A percentile compares a stretch with the other conserved stretches of the same genome.
These are phyloP conservation scores for Aphelenchoides besseyi DNA, from an alignment of 1,140 invertebrate species.

Conservation along the genomic window DNA sequence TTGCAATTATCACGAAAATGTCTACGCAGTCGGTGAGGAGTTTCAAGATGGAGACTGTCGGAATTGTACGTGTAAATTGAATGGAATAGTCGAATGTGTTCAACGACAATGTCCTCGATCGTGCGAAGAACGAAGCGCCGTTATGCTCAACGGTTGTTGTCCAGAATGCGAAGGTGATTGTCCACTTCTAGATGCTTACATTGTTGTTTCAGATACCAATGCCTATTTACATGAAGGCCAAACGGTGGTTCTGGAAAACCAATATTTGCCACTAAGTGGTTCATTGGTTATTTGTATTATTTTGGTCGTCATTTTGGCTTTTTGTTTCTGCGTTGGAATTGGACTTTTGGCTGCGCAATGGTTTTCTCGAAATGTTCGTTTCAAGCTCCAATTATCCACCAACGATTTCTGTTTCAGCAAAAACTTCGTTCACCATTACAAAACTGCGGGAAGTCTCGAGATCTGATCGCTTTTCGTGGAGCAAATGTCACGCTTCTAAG, in stretches of 20 bases:
- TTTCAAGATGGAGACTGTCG: neutral
- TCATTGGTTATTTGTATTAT: neutral
- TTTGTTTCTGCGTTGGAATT: neutral
- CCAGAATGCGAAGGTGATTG: neutral
- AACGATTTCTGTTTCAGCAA: constrained; percentile 1
- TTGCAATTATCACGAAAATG: constrained; percentile 1
- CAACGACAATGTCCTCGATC: neutral
- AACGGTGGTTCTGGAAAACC: constrained; percentile 4
- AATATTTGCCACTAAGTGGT: no score
- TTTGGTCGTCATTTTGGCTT: neutral
- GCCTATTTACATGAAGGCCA: constrained; percentile 7
- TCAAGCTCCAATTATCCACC: neutral
- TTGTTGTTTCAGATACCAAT: neutral
- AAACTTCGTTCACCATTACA: neutral
- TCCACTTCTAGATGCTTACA: neutral
- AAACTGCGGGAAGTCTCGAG: neutral
- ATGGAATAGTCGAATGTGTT: neutral
- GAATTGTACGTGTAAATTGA: constrained; percentile 12
- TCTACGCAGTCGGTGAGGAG: neutral
- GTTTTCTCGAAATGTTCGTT: constrained; percentile 4
- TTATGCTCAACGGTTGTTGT: neutral
- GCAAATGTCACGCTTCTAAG: neutral
- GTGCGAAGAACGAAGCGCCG: neutral
- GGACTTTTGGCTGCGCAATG: neutral
- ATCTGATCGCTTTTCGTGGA: neutral